phyloP scores from a whole-genome alignment of 2,888 invertebrate genomes.

The Luperina nickerlii region DNA sequence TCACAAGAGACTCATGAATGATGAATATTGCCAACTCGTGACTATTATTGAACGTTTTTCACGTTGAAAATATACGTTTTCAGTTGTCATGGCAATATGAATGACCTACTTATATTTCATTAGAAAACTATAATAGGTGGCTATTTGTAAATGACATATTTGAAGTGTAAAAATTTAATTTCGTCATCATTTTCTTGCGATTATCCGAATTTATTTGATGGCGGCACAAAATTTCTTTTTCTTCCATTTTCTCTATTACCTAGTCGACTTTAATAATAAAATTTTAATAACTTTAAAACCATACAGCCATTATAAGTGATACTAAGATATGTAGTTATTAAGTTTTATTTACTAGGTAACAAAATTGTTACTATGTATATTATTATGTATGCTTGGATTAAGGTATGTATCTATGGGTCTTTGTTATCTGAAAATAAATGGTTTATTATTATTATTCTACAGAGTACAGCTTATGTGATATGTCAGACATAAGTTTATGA shows the following conservation, averaged over 20 bases:
- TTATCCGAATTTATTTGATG: no score
- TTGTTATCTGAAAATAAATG: no score
- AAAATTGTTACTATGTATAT: no score
- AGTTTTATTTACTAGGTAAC: no score
- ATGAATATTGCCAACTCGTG: conserved; percentile 6
- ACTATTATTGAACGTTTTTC: not conserved
- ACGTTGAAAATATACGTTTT: not conserved
- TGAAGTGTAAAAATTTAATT: no score
- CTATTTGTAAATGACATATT: not conserved
- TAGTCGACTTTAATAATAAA: no score
- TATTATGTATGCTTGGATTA: no score
- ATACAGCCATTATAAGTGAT: not conserved
- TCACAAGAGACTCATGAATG: not conserved
- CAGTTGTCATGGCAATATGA: not conserved
- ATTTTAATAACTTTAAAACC: not conserved
- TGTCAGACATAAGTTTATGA: not conserved
- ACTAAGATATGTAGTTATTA: no score
- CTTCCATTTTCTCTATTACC: no score
- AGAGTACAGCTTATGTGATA: not conserved
- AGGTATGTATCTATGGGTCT: no score
- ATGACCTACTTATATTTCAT: not conserved
- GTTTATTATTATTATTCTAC: not conserved
- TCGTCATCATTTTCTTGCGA: no score
- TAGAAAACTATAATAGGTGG: not conserved
- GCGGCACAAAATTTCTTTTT: no score